Evolutionary conservation across 2,113 vertebrate species (phyloP), one percentile per base, ranked within the genome.

Genomic region (Lutjanus erythropterus): DNA sequence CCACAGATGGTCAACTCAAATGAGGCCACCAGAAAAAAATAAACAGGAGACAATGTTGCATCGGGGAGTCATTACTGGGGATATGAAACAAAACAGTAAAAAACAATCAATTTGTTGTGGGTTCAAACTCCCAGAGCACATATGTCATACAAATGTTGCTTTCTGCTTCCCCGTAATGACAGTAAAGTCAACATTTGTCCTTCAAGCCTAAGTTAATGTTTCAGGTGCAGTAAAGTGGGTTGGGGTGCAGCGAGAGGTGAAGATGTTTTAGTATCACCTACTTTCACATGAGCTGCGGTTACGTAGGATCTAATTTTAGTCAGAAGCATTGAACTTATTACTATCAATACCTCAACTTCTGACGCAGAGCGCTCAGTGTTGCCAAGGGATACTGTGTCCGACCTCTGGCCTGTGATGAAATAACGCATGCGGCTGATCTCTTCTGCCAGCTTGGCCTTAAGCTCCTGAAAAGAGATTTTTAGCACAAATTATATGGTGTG

Each of bases 401-500:
- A 92, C 84, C 92, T 88, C 80, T 97, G 95, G 0, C 96, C 96
- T 0, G 97, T 96, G 42, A 97, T 95, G 88, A 98, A 97, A 58
- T 90, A 88, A 0, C 96, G 95, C 89, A 99, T 95, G 47, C 96
- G 96, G 69, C 94, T 95, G 0, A 99, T 97, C 92, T 99, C 97
- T 52, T 98, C 97, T 0, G 95, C 96, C 77, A 99, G 94, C 75
- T 94, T 95, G 6, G 80, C 72, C 61, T 98, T 97, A 62, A 99
- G 95, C 84, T 97, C 97, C 98, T 99, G 94, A 8, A 27, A 46
- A 69, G 8, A 75, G 3, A 80, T 41, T 39, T 53, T 41, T 4
- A 31, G 3, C n/a, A 60, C 23, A 37, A 27, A 71, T 68, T 8
- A 49, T 8, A 49, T 12, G 5, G 21, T 18, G 25, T 50, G 29